Percentiles rank a stretch among this genome's conserved stretches.
These are phyloP conservation scores for Phalacrocorax carbo DNA, from an alignment of 2,113 vertebrate species.

Conservation along the genomic window DNA sequence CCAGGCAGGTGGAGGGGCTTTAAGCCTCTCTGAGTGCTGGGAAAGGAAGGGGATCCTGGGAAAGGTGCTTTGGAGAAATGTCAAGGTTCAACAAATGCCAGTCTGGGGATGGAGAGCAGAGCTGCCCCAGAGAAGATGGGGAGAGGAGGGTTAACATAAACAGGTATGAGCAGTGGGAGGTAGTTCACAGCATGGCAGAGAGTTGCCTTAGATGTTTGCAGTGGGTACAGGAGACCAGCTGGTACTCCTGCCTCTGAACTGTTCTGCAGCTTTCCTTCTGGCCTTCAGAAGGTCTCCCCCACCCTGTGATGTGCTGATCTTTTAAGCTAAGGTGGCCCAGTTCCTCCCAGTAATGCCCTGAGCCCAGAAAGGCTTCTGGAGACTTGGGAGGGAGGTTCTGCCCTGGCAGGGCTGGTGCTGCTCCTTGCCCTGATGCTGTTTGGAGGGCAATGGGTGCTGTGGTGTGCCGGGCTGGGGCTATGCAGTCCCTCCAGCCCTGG, in stretches of 20 bases:
- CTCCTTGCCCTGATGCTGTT: background rate
- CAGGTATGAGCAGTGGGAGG: background rate
- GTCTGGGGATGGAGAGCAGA: background rate
- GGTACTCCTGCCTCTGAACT: background rate
- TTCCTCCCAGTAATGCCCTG: background rate
- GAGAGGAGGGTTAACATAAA: background rate
- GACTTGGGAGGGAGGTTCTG: background rate
- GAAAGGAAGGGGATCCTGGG: background rate
- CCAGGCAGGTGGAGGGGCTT: background rate
- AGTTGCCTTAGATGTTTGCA: background rate
- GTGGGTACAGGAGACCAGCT: background rate
- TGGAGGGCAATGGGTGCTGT: background rate
- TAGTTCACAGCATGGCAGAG: background rate
- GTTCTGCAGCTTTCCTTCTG: background rate
- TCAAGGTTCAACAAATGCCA: background rate
- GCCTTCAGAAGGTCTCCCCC: background rate
- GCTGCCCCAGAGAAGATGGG: background rate
- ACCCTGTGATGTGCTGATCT: background rate
- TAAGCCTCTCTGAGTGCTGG: background rate
- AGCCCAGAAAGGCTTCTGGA: background rate
- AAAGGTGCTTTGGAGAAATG: background rate
- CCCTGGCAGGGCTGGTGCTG: background rate
- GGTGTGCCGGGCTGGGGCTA: background rate
- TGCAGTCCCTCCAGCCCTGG: background rate
- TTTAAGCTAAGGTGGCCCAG: background rate